Conservation (phyloP, 2,113 vertebrate species). For the Diphyllodes magnificus region DNA sequence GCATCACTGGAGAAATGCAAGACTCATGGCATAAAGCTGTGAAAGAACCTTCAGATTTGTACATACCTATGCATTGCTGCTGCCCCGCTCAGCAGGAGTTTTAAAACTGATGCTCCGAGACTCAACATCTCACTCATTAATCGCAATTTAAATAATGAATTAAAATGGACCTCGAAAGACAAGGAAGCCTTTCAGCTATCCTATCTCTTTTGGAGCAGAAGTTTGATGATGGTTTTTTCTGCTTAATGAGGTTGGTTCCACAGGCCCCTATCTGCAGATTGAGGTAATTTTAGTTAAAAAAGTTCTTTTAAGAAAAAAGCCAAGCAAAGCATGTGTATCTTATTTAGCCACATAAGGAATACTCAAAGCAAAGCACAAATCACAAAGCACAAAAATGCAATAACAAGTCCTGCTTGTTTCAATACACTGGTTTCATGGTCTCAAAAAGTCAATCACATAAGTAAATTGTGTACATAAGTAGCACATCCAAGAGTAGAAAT, state of each 20-base stretch:
- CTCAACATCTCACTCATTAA: not conserved
- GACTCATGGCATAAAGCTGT: not conserved
- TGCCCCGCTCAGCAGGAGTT: not conserved
- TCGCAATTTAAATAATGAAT: not conserved
- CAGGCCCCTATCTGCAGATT: not conserved
- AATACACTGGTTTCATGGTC: not conserved
- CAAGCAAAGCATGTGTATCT: not conserved
- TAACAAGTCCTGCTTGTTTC: not conserved
- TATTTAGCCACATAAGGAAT: not conserved
- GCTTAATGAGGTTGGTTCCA: not conserved
- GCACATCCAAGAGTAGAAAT: not conserved
- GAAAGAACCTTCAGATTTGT: not conserved
- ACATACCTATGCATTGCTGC: not conserved
- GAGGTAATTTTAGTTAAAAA: not conserved
- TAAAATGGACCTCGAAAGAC: slow-evolving; percentile 36
- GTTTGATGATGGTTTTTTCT: not conserved
- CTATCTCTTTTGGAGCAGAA: not conserved
- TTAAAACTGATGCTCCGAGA: not conserved
- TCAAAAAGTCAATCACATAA: not conserved
- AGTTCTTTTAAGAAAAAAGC: not conserved
- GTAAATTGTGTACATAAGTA: not conserved
- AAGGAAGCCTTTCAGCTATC: slow-evolving; percentile 1
- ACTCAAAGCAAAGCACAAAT: not conserved
- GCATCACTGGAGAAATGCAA: slow-evolving; percentile 32
- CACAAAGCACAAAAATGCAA: not conserved